These are phyloP conservation scores for Pseudochirops corinnae DNA, from an alignment of 2,797 vertebrate genomes.

Conservation along the genomic window DNA sequence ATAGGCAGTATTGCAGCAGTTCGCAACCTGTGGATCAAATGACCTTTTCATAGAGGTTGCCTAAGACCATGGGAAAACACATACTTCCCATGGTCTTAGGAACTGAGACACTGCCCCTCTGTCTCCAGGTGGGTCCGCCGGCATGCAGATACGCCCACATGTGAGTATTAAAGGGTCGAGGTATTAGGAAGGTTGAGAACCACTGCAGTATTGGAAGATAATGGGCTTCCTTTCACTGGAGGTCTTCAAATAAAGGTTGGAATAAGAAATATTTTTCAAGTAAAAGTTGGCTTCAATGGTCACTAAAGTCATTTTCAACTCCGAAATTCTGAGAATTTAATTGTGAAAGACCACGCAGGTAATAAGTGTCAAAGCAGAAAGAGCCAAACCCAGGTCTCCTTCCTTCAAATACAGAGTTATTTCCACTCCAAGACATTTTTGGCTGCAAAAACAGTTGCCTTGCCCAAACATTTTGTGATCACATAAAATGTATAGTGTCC, in stretches of 20 bases:
- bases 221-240: not conserved
- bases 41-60: no score
- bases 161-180: no score
- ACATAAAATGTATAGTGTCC: conserved; percentile 12
- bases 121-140: no score
- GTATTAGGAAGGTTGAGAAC: no score
- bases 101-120: no score
- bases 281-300: not conserved
- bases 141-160: no score
- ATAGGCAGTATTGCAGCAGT: not conserved
- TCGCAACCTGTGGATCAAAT: no score
- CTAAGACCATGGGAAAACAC: no score
- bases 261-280: not conserved
- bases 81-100: no score
- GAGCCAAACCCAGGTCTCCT: not conserved
- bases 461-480: not conserved
- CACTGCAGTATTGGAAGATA: not conserved
- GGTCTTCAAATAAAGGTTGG: not conserved
- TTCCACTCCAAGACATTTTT: not conserved
- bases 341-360: not conserved
- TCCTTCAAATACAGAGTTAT: not conserved
- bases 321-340: not conserved
- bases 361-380: not conserved
- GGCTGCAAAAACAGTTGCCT: not conserved
- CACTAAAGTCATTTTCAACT: not conserved